Evolutionary conservation across 2,888 invertebrate genomes (phyloP), one percentile per base, ranked within the genome.

Genomic region (Pemphredon lugubris): DNA sequence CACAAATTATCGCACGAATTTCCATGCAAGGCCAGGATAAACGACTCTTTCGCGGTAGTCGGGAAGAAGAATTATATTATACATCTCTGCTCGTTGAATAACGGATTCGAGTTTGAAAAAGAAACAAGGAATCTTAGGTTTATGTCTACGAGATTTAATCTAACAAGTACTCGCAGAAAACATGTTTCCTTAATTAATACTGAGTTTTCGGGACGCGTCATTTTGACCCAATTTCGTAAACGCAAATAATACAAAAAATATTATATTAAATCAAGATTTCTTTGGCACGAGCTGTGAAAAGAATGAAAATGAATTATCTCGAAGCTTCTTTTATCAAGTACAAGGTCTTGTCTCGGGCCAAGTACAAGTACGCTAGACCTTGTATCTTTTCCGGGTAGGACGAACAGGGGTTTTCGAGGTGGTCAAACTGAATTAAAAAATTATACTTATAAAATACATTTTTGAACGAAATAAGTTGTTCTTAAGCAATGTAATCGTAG

Each of bases 71-170:
- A n/a, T 18, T 53, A 54, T 54, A 67, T 61, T 55, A 70, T 23
- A 48, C 61, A 58, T 51, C 13, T n/a, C 26, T 21, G 34, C 57
- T 68, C 47, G 63, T 48, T 34, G 40, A 63, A 57, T 47, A 16
- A 7, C 20, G 51, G 42, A 40, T 63, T 30, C 7, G 9, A 18
- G 39, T 47, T 42, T 50, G 34, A 37, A 53, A 50, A 50, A n/a
- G 34, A 50, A 34, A 18, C 9, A 16, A 34, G 18, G 20, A 32
- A 34, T 34, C 18, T 0, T 39, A 14, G 7, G 54, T 39, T 40
- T 50, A 23, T 16, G 42, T 9, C 20, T 7, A n/a, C 11, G 57
- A 21, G 32, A 16, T 6, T 16, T 9, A 40, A 11, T 0, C 4
- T 37, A 13, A 13, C 9, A 37, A n/a, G 37, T 37, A 1, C 4